Percentiles rank a stretch among this genome's conserved stretches.
phyloP scores from a whole-genome alignment of 1,140 invertebrate genomes.

The Dreissena polymorpha region DNA sequence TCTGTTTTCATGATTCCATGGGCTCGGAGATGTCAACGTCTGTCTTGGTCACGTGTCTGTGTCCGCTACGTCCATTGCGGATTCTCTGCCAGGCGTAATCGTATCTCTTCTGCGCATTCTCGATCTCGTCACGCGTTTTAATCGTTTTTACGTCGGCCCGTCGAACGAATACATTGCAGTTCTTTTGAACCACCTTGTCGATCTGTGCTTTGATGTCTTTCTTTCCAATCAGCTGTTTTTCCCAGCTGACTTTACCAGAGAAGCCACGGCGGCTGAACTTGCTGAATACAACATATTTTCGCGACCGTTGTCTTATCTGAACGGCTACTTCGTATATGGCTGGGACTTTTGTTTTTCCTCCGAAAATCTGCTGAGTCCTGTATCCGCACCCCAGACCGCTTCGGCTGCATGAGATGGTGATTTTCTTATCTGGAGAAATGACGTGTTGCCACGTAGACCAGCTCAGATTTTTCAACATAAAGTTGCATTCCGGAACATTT shows the following conservation, averaged over 20 bases:
- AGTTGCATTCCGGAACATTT: slow-evolving; percentile 46
- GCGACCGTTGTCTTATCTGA: slow-evolving; percentile 1
- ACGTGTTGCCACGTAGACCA: slow-evolving; percentile 35
- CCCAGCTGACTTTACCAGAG: slow-evolving; percentile 13
- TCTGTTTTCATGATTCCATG: slow-evolving; percentile 2
- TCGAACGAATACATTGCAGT: slow-evolving; percentile 23
- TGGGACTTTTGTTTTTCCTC: slow-evolving; percentile 38
- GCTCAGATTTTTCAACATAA: slow-evolving; percentile 30
- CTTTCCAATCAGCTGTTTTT: slow-evolving; percentile 16
- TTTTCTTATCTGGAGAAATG: neutral
- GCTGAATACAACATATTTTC: slow-evolving; percentile 24
- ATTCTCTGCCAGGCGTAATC: slow-evolving; percentile 47
- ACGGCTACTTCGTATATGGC: slow-evolving; percentile 45
- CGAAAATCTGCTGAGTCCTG: slow-evolving; percentile 9
- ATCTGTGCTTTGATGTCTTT: slow-evolving; percentile 23
- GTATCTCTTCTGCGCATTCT: slow-evolving; percentile 13
- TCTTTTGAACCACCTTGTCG: slow-evolving; percentile 14
- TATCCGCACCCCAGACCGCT: neutral
- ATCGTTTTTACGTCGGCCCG: neutral
- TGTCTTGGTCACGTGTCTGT: slow-evolving; percentile 34
- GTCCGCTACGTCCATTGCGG: neutral
- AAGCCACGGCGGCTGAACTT: slow-evolving; percentile 14
- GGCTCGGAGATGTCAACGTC: slow-evolving; percentile 30
- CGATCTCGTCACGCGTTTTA: neutral
- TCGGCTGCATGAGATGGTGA: neutral